Evolutionary conservation across 2,113 vertebrate species (phyloP), one percentile per base, ranked within the genome.

Genomic region (Campylomormyrus tamandua): DNA sequence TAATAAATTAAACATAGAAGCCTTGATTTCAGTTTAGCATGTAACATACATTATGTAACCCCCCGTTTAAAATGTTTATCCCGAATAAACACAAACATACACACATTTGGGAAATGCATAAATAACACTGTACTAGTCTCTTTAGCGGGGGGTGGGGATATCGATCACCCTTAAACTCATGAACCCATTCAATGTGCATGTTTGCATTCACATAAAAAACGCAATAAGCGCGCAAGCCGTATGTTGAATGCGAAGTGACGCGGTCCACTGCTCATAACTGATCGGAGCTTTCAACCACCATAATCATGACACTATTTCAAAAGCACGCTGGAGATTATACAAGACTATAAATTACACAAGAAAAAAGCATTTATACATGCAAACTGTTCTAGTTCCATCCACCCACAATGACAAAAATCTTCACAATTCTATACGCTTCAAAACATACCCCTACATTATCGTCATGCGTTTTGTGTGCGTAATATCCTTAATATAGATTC

Each of bases 41-140:
- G 17, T 84, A 83, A 35, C 52, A 83, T 90, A 21, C 70, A 83
- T 90, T 90, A 90, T 84, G 90, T 89, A 90, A 90, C 74, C 50
- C 35, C 17, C 27, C 45, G 19, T 89, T 31, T 49, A 45, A 52
- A 52, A 35, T 31, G 50, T 77, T 50, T 84, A 39, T 42, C 52
- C 53, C 19, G 39, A 45, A 39, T 2, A n/a, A 5, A 39, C 46
- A 74, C 39, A 46, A 46, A 39, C 74, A 35, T 80, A 42, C 74
- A 42, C 39, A 80, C n/a, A 66, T 66, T 66, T 11, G 8, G n/a
- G 62, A 31, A 66, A 66, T 66, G 62, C 62, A 62, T 49, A 39
- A 88, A 49, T 31, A 31, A 31, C 62, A 49, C 11, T 88, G 39
- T 46, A 24, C 19, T 46, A 49, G 70, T 52, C 31, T 31, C 27